A percentile compares a stretch with the other conserved stretches of the same genome.
Conservation (phyloP, 2,113 vertebrate genomes). For the Myodes glareolus region DNA sequence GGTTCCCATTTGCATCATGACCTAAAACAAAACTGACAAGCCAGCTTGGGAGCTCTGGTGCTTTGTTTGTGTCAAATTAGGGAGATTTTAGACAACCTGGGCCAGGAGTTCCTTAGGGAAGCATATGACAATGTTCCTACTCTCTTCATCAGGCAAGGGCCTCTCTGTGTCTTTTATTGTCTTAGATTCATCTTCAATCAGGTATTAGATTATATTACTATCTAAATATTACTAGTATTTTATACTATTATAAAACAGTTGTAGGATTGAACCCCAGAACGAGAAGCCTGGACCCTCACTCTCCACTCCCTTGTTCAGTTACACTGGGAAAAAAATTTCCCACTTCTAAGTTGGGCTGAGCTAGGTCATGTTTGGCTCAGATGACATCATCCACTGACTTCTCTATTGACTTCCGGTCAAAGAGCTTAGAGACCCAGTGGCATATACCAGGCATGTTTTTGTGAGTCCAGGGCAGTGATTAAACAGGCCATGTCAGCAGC, state of each 20-base stretch:
- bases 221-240: too few species aligned
- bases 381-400: not conserved
- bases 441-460: not conserved
- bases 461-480: not conserved
- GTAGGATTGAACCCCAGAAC: not conserved
- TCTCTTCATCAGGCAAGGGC: not conserved
- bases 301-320: not conserved
- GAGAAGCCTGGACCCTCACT: not conserved
- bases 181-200: not conserved
- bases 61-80: not conserved
- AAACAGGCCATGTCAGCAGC: constrained; percentile 40
- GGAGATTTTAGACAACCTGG: not conserved
- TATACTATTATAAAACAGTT: not conserved
- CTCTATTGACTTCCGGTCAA: not conserved
- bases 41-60: not conserved
- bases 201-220: too few species aligned
- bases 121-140: not conserved
- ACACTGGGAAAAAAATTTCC: not conserved
- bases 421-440: not conserved
- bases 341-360: not conserved
- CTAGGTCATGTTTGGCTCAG: not conserved
- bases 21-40: not conserved
- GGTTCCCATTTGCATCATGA: not conserved
- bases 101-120: not conserved
- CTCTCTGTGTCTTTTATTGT: not conserved